Evolutionary conservation across 2,888 invertebrate species (phyloP).

Genomic region (Julus scandinavius): DNA sequence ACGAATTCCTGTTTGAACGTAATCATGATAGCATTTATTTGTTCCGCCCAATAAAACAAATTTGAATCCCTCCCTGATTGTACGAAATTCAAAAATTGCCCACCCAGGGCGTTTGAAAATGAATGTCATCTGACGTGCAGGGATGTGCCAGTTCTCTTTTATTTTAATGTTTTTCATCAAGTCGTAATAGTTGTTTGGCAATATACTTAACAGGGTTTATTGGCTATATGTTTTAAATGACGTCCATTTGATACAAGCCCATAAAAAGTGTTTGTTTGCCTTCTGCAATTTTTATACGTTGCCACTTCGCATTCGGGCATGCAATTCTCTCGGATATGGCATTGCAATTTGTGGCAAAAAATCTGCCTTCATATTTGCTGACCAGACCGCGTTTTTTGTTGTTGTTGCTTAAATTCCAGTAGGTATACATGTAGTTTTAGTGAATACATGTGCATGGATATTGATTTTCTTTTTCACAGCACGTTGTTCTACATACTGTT

Average conservation of each 20-base stretch:
- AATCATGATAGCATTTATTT: not conserved
- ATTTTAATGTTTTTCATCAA: constrained; percentile 13
- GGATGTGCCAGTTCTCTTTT: constrained; percentile 2
- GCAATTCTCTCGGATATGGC: not conserved
- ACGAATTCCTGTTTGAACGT: not conserved
- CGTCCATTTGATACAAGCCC: constrained; percentile 9
- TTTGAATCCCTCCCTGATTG: constrained; percentile 1
- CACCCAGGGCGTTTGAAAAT: constrained; percentile 1
- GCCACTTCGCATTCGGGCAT: not conserved
- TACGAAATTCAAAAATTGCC: not conserved
- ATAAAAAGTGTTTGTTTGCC: constrained; percentile 19
- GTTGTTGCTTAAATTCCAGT: not conserved
- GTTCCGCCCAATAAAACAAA: not conserved
- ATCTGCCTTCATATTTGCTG: not conserved
- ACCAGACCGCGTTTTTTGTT: not conserved
- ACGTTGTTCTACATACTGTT: not conserved
- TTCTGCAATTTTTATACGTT: not conserved
- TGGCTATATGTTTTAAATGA: constrained; percentile 12
- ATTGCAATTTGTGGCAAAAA: constrained; percentile 12
- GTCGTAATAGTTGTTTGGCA: constrained; percentile 16
- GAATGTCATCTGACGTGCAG: constrained; percentile 6
- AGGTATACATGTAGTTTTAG: not conserved
- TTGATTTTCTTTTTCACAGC: not conserved
- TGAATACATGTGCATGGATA: not conserved
- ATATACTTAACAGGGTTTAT: constrained; percentile 20